phyloP scores from a whole-genome alignment of 2,888 invertebrate genomes.

The Lochmaea capreae region DNA sequence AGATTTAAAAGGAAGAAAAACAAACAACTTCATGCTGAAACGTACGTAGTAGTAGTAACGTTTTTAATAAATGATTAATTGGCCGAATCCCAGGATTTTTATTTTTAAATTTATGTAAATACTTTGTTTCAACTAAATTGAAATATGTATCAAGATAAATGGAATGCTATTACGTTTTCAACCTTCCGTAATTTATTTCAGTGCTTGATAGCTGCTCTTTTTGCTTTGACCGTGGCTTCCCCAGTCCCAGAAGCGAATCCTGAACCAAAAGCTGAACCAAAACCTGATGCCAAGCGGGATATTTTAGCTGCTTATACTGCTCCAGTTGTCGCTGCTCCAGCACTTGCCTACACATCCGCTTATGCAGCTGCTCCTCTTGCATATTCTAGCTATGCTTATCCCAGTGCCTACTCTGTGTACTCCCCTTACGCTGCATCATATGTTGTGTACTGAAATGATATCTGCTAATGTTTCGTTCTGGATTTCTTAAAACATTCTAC shows the following conservation, averaged over 20 bases:
- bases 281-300: slow-evolving; percentile 19
- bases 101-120: too few species aligned
- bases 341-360: slow-evolving; percentile 17
- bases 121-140: too few species aligned
- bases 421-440: slow-evolving; percentile 23
- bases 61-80: too few species aligned
- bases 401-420: slow-evolving; percentile 19
- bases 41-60: too few species aligned
- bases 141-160: too few species aligned
- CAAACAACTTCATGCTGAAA: too few species aligned
- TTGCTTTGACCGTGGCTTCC: slow-evolving; percentile 9
- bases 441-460: slow-evolving; percentile 10
- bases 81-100: too few species aligned
- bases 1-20: too few species aligned
- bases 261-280: slow-evolving; percentile 19
- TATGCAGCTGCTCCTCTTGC: slow-evolving; percentile 24
- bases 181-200: slow-evolving; percentile 1
- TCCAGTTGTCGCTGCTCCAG: slow-evolving; percentile 23
- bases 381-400: slow-evolving; percentile 21
- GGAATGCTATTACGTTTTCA: background rate
- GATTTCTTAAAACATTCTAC: background rate
- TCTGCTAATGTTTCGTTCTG: background rate
- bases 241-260: slow-evolving; percentile 29
- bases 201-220: slow-evolving; percentile 14
- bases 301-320: slow-evolving; percentile 23